A percentile compares a stretch with the other conserved stretches of the same genome.
Conservation (phyloP, 2,797 vertebrate genomes). For the Trichosurus vulpecula region DNA sequence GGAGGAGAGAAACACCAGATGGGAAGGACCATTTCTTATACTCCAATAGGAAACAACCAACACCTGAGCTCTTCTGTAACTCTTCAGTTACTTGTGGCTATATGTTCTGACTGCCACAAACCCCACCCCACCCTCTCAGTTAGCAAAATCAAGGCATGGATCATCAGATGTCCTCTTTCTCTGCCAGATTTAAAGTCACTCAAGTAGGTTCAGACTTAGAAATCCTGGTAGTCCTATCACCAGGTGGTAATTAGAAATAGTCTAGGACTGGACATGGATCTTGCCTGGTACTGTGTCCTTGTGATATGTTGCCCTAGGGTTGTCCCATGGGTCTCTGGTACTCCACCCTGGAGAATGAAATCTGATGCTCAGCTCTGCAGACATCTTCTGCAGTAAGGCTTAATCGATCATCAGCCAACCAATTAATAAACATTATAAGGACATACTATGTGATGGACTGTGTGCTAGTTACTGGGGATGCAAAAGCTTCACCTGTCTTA, state of each 20-base stretch:
- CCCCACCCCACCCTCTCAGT: not conserved
- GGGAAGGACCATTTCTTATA: not conserved
- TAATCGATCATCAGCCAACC: not conserved
- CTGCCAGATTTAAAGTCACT: not conserved
- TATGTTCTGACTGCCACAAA: not conserved
- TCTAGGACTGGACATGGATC: not conserved
- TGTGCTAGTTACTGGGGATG: not conserved
- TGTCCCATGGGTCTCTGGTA: not conserved
- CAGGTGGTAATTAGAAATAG: fast-evolving
- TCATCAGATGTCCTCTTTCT: not conserved
- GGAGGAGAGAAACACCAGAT: not conserved
- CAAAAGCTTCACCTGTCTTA: not conserved
- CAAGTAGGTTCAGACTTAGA: not conserved
- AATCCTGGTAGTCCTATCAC: not conserved
- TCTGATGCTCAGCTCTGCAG: not conserved
- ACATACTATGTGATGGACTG: not conserved
- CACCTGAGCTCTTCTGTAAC: not conserved
- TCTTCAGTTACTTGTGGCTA: not conserved
- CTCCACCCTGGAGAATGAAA: not conserved
- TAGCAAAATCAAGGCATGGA: not conserved
- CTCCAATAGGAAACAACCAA: not conserved
- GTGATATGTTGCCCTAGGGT: not conserved
- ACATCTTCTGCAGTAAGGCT: not conserved
- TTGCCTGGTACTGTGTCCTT: not conserved
- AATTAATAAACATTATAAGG: not conserved